Conservation (phyloP, 64 coral and sea anemone species). For the Montipora efflorescens region DNA sequence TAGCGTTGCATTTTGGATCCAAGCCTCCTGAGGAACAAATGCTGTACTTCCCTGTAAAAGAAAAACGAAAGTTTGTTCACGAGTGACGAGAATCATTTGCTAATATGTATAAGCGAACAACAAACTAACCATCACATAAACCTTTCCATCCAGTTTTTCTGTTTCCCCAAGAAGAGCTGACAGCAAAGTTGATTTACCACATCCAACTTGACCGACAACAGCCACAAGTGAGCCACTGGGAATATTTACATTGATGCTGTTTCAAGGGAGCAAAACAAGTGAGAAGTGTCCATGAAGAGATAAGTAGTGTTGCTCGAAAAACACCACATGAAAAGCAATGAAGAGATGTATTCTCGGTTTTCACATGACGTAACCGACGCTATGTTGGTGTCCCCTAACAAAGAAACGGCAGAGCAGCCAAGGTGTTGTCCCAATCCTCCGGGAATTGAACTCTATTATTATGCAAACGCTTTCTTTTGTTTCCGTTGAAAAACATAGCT, state of each 20-base stretch:
- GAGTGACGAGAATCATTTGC: neutral
- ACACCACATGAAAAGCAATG: too few relatives aligned
- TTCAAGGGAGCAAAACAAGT: neutral
- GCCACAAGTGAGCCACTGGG: slow-evolving; percentile 81
- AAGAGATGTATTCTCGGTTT: too few relatives aligned
- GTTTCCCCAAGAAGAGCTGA: slow-evolving; percentile 86
- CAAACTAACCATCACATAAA: slow-evolving; percentile 73
- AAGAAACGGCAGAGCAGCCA: too few relatives aligned
- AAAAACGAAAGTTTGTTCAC: neutral
- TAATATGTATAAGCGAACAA: neutral
- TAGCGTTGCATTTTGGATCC: slow-evolving; percentile 80
- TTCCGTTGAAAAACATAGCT: too few relatives aligned
- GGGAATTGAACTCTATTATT: too few relatives aligned
- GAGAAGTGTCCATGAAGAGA: too few relatives aligned
- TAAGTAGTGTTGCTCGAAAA: too few relatives aligned
- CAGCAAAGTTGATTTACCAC: slow-evolving; percentile 87
- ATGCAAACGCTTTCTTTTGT: too few relatives aligned
- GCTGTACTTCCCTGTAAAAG: slow-evolving; percentile 56
- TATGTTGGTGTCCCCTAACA: too few relatives aligned
- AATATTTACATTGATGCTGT: slow-evolving; percentile 84
- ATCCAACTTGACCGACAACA: slow-evolving; percentile 89
- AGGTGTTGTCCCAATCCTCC: too few relatives aligned
- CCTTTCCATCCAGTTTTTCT: slow-evolving; percentile 68
- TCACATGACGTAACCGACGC: too few relatives aligned
- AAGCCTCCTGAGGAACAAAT: slow-evolving; percentile 71